Percentiles rank a stretch among this genome's conserved stretches.
Evolutionary conservation across 2,888 invertebrate genomes (phyloP).

Genomic region (Lepidocyrtinus sp.): DNA sequence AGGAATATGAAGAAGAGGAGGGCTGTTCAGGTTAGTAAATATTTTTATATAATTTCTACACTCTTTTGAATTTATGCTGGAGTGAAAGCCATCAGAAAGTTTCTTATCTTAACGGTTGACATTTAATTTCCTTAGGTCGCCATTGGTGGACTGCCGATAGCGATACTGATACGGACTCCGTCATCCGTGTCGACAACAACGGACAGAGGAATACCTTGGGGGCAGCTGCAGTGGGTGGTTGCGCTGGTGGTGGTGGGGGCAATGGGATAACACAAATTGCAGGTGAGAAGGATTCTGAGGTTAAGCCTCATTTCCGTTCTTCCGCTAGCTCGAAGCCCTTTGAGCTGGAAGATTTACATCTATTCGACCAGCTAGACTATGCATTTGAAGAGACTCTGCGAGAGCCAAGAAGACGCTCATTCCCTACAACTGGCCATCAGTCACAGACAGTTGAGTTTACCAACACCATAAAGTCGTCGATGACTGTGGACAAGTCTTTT

Average conservation of each 20-base stretch:
- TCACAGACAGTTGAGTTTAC: slow-evolving; percentile 63
- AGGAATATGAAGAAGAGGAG: slow-evolving; percentile 69
- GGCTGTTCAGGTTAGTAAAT: slow-evolving; percentile 70
- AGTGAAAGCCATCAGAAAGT: not conserved
- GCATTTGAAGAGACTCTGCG: slow-evolving; percentile 69
- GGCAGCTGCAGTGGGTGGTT: not conserved
- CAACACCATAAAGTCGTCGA: slow-evolving; percentile 5
- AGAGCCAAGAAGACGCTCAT: slow-evolving; percentile 60
- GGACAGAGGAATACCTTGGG: slow-evolving; percentile 37
- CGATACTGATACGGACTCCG: slow-evolving; percentile 70
- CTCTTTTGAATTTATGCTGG: not conserved
- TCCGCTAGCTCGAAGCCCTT: slow-evolving; percentile 69
- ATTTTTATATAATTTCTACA: no score
- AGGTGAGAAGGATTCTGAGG: slow-evolving; percentile 60
- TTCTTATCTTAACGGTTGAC: not conserved
- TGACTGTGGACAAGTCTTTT: not conserved
- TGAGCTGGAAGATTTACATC: slow-evolving; percentile 69
- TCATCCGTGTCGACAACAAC: slow-evolving; percentile 66
- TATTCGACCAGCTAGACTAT: slow-evolving; percentile 69
- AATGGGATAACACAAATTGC: slow-evolving; percentile 19
- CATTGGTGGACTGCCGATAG: slow-evolving; percentile 70
- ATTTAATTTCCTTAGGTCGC: slow-evolving; percentile 64
- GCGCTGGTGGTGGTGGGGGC: not conserved
- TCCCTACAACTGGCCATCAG: slow-evolving; percentile 59
- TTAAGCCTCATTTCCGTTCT: slow-evolving; percentile 65